These are phyloP conservation scores for Promerops cafer DNA, from an alignment of 2,113 vertebrate species.

Conservation along the genomic window DNA sequence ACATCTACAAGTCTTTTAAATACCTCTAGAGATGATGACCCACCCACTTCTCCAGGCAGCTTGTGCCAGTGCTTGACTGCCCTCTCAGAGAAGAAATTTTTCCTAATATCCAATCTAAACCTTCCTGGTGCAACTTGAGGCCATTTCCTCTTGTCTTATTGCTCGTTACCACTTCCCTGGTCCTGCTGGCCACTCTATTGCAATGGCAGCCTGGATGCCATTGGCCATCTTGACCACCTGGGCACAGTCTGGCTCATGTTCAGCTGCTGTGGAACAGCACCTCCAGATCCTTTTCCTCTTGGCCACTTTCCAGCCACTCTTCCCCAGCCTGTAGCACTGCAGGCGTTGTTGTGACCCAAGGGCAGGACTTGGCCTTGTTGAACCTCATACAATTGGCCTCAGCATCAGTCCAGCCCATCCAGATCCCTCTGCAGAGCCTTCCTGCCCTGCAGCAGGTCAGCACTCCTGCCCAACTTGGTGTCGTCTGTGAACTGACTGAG, in stretches of 20 bases:
- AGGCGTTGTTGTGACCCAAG: background rate
- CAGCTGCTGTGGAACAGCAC: background rate
- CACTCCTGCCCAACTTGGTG: background rate
- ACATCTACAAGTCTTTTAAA: background rate
- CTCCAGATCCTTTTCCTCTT: background rate
- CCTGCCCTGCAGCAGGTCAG: background rate
- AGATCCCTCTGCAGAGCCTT: background rate
- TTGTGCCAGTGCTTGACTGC: background rate
- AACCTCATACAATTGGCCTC: rapidly evolving
- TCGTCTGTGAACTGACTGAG: background rate
- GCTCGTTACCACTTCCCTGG: rapidly evolving
- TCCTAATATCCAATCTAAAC: background rate
- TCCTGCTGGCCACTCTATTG: background rate
- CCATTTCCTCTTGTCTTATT: background rate
- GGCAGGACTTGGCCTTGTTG: background rate
- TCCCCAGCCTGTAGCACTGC: background rate
- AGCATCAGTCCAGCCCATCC: background rate
- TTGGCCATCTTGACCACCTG: background rate
- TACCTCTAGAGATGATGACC: background rate
- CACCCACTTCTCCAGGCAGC: background rate
- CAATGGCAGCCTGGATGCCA: background rate
- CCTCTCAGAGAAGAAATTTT: background rate
- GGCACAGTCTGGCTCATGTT: background rate
- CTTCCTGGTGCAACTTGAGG: background rate
- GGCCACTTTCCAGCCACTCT: background rate